Evolutionary conservation across 53 echinoderm and acorn worm genomes (phyloP).

Genomic region (Crossaster papposus): DNA sequence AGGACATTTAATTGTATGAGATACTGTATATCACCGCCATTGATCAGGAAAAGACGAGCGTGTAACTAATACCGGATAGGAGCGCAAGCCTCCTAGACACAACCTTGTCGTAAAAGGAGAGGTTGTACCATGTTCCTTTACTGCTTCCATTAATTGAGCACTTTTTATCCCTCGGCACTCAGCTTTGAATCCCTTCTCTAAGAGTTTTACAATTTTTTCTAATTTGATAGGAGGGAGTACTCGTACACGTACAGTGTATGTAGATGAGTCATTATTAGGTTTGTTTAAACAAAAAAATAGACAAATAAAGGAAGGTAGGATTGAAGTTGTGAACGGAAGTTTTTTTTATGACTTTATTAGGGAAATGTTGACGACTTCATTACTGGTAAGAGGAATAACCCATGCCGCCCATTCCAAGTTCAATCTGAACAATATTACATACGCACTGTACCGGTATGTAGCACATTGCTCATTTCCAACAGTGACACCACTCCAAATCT

Average conservation of each 20-base stretch:
- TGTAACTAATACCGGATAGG: conserved; percentile 47
- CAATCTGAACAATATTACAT: too few relatives aligned
- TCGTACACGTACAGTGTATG: not conserved
- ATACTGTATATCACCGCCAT: conserved; percentile 42
- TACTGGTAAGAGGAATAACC: not conserved
- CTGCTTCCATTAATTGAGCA: not conserved
- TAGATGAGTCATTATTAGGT: conserved; percentile 9
- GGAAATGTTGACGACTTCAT: not conserved
- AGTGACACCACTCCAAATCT: too few relatives aligned
- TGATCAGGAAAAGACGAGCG: conserved; percentile 52
- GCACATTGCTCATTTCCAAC: too few relatives aligned
- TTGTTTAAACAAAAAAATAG: too few relatives aligned
- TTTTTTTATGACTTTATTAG: not conserved
- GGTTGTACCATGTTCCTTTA: not conserved
- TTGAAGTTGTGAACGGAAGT: not conserved
- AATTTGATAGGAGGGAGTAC: not conserved
- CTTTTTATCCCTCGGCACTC: not conserved
- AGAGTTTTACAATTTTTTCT: not conserved
- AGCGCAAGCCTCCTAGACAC: conserved; percentile 10
- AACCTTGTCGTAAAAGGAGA: conserved; percentile 3
- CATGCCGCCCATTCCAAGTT: too few relatives aligned
- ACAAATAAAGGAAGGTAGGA: conserved; percentile 18
- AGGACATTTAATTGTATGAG: conserved; percentile 35
- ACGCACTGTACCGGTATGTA: too few relatives aligned
- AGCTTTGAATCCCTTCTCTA: not conserved